These are phyloP conservation scores for Fopius arisanus DNA, from an alignment of 1,140 invertebrate genomes.

Conservation along the genomic window DNA sequence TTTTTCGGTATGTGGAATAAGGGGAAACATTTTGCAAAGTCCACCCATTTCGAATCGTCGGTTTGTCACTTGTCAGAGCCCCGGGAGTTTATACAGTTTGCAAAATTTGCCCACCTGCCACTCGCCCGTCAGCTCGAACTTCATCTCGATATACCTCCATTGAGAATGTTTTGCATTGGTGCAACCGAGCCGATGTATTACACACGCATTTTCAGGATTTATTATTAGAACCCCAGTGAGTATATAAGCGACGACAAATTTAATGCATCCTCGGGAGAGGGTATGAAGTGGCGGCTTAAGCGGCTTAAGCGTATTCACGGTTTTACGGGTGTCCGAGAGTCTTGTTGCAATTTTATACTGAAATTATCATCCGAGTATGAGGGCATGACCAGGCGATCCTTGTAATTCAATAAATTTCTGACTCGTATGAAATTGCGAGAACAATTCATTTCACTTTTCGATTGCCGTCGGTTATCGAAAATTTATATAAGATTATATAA, in stretches of 20 bases:
- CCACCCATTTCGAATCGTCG: conserved; percentile 54
- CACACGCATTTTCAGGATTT: conserved; percentile 7
- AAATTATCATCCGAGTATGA: neutral
- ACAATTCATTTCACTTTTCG: neutral
- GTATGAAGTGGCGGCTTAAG: neutral
- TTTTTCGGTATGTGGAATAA: neutral
- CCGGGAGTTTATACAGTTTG: conserved; percentile 27
- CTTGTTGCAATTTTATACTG: neutral
- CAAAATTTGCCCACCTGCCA: conserved; percentile 46
- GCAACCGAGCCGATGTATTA: neutral
- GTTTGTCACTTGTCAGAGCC: conserved; percentile 50
- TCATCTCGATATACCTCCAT: conserved; percentile 13
- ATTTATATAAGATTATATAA: too few species aligned
- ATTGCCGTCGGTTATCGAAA: too few species aligned
- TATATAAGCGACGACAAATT: conserved; percentile 22
- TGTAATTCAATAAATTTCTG: neutral
- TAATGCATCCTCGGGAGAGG: neutral
- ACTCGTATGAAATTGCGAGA: neutral
- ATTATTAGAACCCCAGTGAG: conserved; percentile 10
- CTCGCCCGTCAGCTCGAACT: conserved; percentile 33
- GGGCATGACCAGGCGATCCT: neutral
- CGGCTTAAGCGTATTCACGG: conserved; percentile 16
- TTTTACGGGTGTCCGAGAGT: conserved; percentile 6
- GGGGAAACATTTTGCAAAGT: conserved; percentile 31
- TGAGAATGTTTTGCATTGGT: neutral